Conservation (phyloP, 2,888 invertebrate genomes). For the Cheilosia soror region DNA sequence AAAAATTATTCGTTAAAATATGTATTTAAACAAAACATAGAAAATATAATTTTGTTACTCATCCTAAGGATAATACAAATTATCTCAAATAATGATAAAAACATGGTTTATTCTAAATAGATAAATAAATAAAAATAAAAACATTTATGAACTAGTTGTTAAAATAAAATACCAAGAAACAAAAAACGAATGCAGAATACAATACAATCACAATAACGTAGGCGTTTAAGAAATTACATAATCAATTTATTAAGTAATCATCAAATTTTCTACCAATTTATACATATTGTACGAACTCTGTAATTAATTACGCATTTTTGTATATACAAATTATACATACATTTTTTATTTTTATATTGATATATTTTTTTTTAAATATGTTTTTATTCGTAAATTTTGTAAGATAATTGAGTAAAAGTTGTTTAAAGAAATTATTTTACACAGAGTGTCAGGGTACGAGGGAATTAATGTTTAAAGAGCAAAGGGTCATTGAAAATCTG, state of each 20-base stretch:
- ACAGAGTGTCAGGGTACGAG: no score
- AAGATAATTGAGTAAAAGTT: neutral
- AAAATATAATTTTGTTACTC: conserved; percentile 44
- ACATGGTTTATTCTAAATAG: conserved; percentile 44
- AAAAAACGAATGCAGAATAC: conserved; percentile 61
- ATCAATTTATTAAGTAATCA: conserved; percentile 46
- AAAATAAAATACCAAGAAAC: conserved; percentile 29
- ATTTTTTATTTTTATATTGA: conserved; percentile 38
- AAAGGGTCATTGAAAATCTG: no score
- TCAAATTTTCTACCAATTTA: conserved; percentile 68
- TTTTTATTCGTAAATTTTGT: neutral
- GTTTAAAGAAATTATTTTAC: neutral
- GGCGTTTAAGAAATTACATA: conserved; percentile 58
- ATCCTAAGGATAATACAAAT: conserved; percentile 41
- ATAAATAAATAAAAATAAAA: conserved; percentile 35
- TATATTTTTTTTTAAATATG: conserved; percentile 7
- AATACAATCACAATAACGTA: conserved; percentile 70
- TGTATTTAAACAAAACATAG: neutral
- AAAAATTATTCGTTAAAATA: conserved; percentile 19
- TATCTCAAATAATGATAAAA: conserved; percentile 39
- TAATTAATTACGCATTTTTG: conserved; percentile 56
- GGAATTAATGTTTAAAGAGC: no score
- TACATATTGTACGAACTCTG: conserved; percentile 62
- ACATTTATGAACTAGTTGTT: conserved; percentile 29
- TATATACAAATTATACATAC: conserved; percentile 42